Evolutionary conservation across 1,140 invertebrate species (phyloP).

Genomic region (Dufourea novaeangliae): DNA sequence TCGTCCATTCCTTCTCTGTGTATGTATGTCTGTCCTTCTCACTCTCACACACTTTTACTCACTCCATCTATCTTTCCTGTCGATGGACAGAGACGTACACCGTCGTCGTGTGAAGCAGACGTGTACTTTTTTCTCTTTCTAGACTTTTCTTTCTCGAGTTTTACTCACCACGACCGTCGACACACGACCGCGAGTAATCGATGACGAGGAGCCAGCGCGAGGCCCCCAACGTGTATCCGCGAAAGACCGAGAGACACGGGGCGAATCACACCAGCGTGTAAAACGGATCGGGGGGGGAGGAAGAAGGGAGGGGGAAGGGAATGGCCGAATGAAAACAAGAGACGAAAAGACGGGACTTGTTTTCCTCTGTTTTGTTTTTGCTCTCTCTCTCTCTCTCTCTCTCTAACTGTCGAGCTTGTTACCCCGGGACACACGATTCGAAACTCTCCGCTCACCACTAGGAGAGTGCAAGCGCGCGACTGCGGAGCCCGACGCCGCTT

Average conservation of each 20-base stretch:
- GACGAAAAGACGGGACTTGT: too few species aligned
- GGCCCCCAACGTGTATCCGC: neutral
- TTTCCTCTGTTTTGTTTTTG: too few species aligned
- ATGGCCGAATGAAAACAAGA: too few species aligned
- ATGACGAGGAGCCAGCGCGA: constrained; percentile 20
- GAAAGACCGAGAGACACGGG: constrained; percentile 27
- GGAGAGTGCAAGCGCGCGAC: constrained; percentile 81
- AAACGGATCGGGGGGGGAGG: too few species aligned
- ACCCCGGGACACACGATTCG: constrained; percentile 58
- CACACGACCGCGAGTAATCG: constrained; percentile 27
- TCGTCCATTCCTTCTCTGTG: neutral
- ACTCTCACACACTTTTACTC: neutral
- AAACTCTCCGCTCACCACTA: constrained; percentile 70
- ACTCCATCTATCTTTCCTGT: neutral
- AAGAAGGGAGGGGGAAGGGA: too few species aligned
- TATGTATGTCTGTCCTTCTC: neutral
- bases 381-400: neutral
- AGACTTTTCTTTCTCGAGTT: too few species aligned
- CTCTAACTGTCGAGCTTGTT: constrained; percentile 13
- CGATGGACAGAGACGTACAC: constrained; percentile 14
- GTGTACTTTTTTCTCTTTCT: too few species aligned
- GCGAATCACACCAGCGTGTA: too few species aligned
- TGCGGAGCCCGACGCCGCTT: constrained; percentile 70
- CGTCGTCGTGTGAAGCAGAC: neutral
- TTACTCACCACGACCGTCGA: neutral